These are phyloP conservation scores for Macrophya alboannulata DNA, from an alignment of 2,888 invertebrate genomes.

Conservation along the genomic window DNA sequence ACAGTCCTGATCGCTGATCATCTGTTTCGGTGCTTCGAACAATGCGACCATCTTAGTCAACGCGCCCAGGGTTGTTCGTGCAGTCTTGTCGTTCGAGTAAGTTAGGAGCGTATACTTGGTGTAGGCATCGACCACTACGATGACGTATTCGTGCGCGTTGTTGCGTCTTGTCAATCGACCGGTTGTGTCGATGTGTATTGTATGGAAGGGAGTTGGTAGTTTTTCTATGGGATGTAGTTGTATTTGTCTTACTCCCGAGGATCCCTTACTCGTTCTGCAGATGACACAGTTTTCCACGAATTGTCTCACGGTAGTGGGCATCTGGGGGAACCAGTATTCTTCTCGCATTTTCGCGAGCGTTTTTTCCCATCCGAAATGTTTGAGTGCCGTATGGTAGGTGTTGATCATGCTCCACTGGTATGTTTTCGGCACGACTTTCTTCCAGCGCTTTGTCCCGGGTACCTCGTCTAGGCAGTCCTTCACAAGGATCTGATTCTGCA, in stretches of 20 bases:
- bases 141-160: neutral
- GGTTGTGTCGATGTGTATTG: slow-evolving; percentile 10
- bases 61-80: neutral
- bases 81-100: neutral
- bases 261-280: neutral
- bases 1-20: neutral
- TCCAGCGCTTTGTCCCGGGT: neutral
- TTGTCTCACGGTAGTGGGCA: neutral
- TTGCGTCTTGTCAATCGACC: neutral
- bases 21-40: neutral
- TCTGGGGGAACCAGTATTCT: neutral
- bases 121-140: neutral
- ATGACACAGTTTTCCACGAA: neutral
- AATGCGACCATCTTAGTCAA: neutral
- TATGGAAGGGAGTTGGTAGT: neutral
- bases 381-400: neutral
- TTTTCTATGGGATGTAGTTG: neutral
- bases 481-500: neutral
- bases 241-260: neutral
- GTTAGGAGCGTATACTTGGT: neutral
- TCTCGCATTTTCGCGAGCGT: neutral
- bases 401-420: neutral
- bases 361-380: slow-evolving; percentile 19
- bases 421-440: neutral
- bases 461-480: neutral